phyloP scores from a whole-genome alignment of 1,140 invertebrate species.

The Elysia chlorotica region DNA sequence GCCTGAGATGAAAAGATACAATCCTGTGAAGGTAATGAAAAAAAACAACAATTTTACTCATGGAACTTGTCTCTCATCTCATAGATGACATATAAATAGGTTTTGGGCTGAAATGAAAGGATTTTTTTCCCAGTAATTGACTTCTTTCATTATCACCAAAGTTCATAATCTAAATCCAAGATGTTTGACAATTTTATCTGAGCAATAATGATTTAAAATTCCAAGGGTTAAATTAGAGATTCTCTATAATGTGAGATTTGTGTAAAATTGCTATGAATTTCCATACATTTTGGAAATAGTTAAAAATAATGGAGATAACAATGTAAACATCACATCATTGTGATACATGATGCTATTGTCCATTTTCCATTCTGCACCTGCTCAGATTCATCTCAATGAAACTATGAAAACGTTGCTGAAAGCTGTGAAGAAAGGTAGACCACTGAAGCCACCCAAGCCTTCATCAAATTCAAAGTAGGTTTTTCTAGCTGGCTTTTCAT shows the following conservation, averaged over 20 bases:
- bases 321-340: background rate
- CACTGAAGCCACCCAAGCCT: constrained; percentile 17
- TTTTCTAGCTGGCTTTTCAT: no score
- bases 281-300: background rate
- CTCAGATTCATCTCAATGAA: constrained; percentile 37
- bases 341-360: background rate
- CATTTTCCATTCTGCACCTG: background rate
- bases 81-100: no score
- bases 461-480: no score
- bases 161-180: no score
- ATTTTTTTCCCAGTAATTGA: no score
- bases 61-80: no score
- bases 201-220: background rate
- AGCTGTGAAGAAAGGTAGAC: constrained; percentile 34
- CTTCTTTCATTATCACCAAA: no score
- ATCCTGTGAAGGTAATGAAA: constrained; percentile 39
- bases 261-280: background rate
- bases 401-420: constrained; percentile 39
- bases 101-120: no score
- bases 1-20: constrained; percentile 25
- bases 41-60: no score
- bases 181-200: no score
- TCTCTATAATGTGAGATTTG: background rate
- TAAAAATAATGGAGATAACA: background rate
- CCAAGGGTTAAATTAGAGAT: background rate